Conservation (phyloP, 2,113 vertebrate genomes). For the Limnothrissa miodon region DNA sequence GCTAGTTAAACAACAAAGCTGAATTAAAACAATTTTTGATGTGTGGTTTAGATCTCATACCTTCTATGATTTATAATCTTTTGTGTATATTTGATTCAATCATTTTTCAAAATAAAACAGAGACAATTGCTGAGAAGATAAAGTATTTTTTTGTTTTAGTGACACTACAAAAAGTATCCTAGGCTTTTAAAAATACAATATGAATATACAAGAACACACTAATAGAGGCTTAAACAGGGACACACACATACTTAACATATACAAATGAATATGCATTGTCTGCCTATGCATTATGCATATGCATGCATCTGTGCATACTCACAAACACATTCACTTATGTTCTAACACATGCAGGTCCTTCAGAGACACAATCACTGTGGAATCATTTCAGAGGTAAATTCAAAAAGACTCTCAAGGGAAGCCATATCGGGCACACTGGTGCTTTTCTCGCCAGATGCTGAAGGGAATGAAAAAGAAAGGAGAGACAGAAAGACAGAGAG, state of each 20-base stretch:
- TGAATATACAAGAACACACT: background rate
- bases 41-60: background rate
- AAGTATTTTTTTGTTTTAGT: background rate
- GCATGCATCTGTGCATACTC: background rate
- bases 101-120: background rate
- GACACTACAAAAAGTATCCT: background rate
- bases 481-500: constrained; percentile 8
- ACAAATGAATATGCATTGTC: background rate
- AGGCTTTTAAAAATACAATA: background rate
- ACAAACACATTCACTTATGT: background rate
- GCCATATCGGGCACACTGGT: background rate
- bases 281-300: background rate
- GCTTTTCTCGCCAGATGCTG: background rate
- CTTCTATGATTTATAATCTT: background rate
- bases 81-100: background rate
- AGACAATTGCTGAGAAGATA: background rate
- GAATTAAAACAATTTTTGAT: background rate
- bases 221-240: background rate
- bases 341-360: background rate
- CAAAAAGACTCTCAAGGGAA: background rate
- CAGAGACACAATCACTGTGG: background rate
- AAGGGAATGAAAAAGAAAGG: background rate
- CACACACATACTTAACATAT: background rate
- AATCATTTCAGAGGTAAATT: background rate
- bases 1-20: background rate